Evolutionary conservation across 2,888 invertebrate genomes (phyloP).

Genomic region (Theretra japonica): DNA sequence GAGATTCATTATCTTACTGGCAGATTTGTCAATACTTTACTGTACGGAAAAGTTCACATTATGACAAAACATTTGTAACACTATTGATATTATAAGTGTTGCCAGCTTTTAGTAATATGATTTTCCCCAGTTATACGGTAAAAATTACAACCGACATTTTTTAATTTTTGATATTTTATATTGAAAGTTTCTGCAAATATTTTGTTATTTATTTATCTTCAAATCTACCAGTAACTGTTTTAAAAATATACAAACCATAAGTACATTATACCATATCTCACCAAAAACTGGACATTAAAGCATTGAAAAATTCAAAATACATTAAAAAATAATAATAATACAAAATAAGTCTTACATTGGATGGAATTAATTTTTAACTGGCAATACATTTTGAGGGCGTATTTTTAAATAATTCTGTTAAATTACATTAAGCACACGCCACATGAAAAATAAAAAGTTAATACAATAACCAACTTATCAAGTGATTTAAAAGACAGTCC

Average conservation of each 20-base stretch:
- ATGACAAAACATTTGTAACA: no score
- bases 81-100: no score
- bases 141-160: not conserved
- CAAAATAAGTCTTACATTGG: constrained; percentile 28
- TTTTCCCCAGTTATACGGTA: no score
- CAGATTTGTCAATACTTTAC: not conserved
- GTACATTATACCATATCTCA: not conserved
- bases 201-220: not conserved
- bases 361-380: constrained; percentile 16
- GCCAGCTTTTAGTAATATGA: no score
- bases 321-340: not conserved
- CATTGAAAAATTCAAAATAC: not conserved
- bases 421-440: no score
- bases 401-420: not conserved
- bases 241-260: not conserved
- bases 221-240: not conserved
- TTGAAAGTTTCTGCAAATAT: not conserved
- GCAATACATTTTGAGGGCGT: not conserved
- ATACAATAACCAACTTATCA: no score
- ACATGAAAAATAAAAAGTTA: no score
- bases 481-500: no score
- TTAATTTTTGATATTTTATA: not conserved
- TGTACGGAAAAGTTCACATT: no score
- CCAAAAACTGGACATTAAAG: not conserved
- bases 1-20: constrained; percentile 6